Base-by-base conservation (phyloP, 37 sponge, comb jelly and placozoan species). In the Ephydatia muelleri region DNA sequence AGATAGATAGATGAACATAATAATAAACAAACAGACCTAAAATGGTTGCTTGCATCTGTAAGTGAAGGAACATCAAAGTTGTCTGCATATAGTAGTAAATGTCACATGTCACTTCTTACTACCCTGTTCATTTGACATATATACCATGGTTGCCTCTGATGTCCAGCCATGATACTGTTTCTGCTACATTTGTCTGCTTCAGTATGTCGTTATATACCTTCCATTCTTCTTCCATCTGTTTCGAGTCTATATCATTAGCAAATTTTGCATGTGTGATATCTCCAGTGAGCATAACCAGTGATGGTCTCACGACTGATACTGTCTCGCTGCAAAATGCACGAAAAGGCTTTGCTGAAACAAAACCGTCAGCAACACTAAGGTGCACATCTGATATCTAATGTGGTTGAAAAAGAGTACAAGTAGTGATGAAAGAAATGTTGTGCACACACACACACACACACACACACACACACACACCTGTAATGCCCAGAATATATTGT, bases 91-190 rank as follows among this genome's bases (percentile, higher is more conserved):
- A 33, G 32, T 26, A 27, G 16, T 1, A 4, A 1, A 75, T 9
- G 33, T 79, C 29, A 40, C 4, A 43, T 11, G 57, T 16, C 57
- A 57, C 9, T 57, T 57, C 57, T 14, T 16, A 14, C 1, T 21
- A 57, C 9, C 57, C 6, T 11, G 1, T 57, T n/a, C 9, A 71
- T 3, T 14, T 6, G 27, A 65, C 19, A 28, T 3, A 28, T 72
- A 33, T 27, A 89, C 93, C 95, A 82, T 97, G 97, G 76, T 97
- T 97, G 5, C 97, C 97, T 38, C 93, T 68, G 36, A 97, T 81
- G 76, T 97, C 97, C 27, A 97, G 84, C 95, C 95, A 96, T 28
- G 86, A 87, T 12, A 75, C 27, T 22, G 48, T 80, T 13, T 78
- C 80, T n/a, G 40, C 4, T 19, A 88, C 82, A 26, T 85, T 64